A percentile compares a stretch with the other conserved stretches of the same genome.
Conservation (phyloP, 1,140 invertebrate genomes). For the Trissolcus basalis region DNA sequence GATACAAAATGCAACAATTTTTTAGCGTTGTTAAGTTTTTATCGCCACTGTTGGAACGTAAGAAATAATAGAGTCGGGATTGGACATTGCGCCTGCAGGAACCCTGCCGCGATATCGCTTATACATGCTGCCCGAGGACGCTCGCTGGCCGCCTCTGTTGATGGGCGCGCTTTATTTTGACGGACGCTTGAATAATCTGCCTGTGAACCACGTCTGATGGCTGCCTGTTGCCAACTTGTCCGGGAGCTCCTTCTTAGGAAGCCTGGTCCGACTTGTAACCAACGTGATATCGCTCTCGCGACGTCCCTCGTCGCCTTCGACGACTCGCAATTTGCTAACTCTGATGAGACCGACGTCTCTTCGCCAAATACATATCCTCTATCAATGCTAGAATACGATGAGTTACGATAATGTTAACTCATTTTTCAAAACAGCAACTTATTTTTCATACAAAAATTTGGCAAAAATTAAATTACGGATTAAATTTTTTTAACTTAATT, state of each 20-base stretch:
- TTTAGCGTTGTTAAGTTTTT: slow-evolving; percentile 42
- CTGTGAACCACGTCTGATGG: slow-evolving; percentile 61
- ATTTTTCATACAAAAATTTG: too few species aligned
- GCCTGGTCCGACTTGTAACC: slow-evolving; percentile 54
- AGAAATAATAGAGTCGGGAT: slow-evolving; percentile 57
- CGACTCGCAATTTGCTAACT: slow-evolving; percentile 67
- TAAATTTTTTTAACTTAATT: too few species aligned
- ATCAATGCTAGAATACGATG: too few species aligned
- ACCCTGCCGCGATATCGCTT: slow-evolving; percentile 64
- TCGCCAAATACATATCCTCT: slow-evolving; percentile 47
- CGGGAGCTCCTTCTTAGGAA: slow-evolving; percentile 59
- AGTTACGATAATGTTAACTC: too few species aligned
- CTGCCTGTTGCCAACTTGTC: slow-evolving; percentile 56
- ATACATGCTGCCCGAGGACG: slow-evolving; percentile 66
- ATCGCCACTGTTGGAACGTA: slow-evolving; percentile 20
- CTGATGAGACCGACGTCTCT: slow-evolving; percentile 49
- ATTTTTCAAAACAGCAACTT: too few species aligned
- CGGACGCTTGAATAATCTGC: slow-evolving; percentile 70
- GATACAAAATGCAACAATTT: slow-evolving; percentile 53
- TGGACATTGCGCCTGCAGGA: slow-evolving; percentile 60
- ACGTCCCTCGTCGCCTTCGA: slow-evolving; percentile 55
- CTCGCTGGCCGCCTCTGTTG: slow-evolving; percentile 65
- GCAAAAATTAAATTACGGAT: too few species aligned
- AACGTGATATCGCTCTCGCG: slow-evolving; percentile 48
- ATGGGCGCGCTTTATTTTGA: slow-evolving; percentile 70